phyloP scores from a whole-genome alignment of 2,888 invertebrate genomes.

The Steinernema carpocapsae region DNA sequence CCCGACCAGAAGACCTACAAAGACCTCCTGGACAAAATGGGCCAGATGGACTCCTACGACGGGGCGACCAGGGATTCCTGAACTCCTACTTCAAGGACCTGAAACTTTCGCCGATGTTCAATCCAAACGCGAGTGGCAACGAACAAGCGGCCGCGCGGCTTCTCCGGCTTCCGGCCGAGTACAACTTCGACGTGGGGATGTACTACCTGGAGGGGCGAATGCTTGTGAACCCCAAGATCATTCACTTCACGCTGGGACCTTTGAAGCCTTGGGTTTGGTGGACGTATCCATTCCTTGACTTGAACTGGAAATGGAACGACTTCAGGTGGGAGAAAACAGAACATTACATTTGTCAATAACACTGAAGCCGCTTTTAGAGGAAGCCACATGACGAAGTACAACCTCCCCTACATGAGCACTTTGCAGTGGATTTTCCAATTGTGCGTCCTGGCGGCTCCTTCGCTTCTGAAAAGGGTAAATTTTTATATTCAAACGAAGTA shows the following conservation, averaged over 20 bases:
- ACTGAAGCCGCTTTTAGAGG: background rate
- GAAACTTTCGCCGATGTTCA: conserved; percentile 55
- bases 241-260: conserved; percentile 62
- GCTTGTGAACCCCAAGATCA: conserved; percentile 56
- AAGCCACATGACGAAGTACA: conserved; percentile 13
- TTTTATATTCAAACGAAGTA: background rate
- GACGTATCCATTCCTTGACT: conserved; percentile 59
- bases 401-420: conserved; percentile 15
- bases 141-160: conserved; percentile 19
- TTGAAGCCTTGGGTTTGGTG: conserved; percentile 65
- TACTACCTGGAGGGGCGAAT: conserved; percentile 56
- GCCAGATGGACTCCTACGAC: conserved; percentile 53
- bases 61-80: conserved; percentile 66
- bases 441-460: conserved; percentile 6
- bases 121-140: conserved; percentile 26
- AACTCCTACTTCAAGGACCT: conserved; percentile 54
- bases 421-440: conserved; percentile 24
- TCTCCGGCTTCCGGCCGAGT: conserved; percentile 52
- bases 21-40: conserved; percentile 51
- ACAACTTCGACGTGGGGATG: conserved; percentile 64
- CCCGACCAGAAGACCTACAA: conserved; percentile 58
- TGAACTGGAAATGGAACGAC: conserved; percentile 57
- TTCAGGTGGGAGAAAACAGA: conserved; percentile 34
- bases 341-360: background rate
- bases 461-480: conserved; percentile 14